Conservation (phyloP, 2,113 vertebrate species). For the Dicentrarchus labrax region DNA sequence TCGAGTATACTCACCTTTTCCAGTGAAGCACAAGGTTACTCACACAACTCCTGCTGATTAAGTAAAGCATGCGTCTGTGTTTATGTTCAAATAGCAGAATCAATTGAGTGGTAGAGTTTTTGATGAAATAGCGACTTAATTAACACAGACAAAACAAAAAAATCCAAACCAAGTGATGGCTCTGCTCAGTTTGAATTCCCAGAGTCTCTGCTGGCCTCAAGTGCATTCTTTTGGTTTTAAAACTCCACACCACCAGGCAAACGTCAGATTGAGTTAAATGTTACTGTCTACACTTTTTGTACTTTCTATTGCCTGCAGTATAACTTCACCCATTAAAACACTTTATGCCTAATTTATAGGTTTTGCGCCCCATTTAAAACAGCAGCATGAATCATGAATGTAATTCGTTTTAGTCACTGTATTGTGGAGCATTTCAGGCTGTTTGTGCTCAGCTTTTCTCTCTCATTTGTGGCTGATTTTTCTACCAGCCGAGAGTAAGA, state of each 20-base stretch:
- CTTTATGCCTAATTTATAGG: slow-evolving; percentile 9
- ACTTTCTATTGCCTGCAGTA: not conserved
- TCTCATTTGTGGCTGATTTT: not conserved
- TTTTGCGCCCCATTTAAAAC: not conserved
- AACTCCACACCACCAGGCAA: not conserved
- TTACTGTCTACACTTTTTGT: slow-evolving; percentile 7
- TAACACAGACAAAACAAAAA: not conserved
- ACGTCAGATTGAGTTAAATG: not conserved
- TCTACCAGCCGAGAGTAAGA: not conserved
- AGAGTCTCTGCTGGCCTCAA: not conserved
- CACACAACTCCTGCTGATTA: not conserved
- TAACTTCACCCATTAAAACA: not conserved
- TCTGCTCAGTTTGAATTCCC: not conserved
- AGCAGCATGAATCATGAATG: not conserved
- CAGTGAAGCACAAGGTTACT: not conserved
- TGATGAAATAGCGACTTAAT: not conserved
- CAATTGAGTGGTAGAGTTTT: not conserved
- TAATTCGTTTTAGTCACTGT: not conserved
- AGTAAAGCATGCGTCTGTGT: too few relatives aligned
- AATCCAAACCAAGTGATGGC: not conserved
- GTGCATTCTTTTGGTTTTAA: not conserved
- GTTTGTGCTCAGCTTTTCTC: not conserved
- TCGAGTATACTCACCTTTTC: not conserved
- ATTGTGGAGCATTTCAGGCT: too few relatives aligned
- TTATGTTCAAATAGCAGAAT: not conserved